Base-by-base conservation (phyloP, 1,140 invertebrate genomes). In the Penaeus vannamei region DNA sequence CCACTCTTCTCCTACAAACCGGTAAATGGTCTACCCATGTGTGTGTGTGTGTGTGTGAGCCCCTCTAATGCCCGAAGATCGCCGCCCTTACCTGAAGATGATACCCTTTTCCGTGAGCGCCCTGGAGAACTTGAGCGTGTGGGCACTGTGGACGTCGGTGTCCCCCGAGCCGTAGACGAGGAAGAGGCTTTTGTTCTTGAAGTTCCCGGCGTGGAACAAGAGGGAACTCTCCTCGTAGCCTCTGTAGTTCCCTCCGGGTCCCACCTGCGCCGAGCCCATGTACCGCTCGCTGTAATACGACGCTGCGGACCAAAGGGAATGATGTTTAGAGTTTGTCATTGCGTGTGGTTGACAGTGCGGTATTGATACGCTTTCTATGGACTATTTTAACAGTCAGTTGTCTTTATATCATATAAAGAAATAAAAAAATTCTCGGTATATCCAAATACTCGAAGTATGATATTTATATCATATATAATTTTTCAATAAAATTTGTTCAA, bases 121-220 rank as follows among this genome's bases (percentile, higher is more conserved):
- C 46, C 80, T 86, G 26, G 90, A 86, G 23, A 99, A 94, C 42
- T 97, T 95, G 96, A 98, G 98, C 0, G 96, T 97, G 91, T 99
- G 97, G 93, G 98, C 97, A 92, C 98, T 95, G 92, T 98, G 98
- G 1, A 98, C 98, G 92, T 97, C 97, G 92, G 98, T 96, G 92
- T 98, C 97, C 0, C 96, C 97, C 0, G 97, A 96, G 2, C 97
- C 97, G 92, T 98, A 98, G 92, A 98, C 95, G 4, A 98, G 92
- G 91, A 98, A 95, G 92, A 98, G 96, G 94, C 96, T 96, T 92
- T 97, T 97, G 91, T 97, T 96, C 92, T 87, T 93, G 79, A 98
- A 94, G 77, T 96, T 94, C 53, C 96, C 95, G 0, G 97, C 97
- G 92, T 96, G 95, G 91, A 95, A 95, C 36, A 95, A 96, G 1